Evolutionary conservation across 2,888 invertebrate species (phyloP).

Genomic region (Orthosia incerta): DNA sequence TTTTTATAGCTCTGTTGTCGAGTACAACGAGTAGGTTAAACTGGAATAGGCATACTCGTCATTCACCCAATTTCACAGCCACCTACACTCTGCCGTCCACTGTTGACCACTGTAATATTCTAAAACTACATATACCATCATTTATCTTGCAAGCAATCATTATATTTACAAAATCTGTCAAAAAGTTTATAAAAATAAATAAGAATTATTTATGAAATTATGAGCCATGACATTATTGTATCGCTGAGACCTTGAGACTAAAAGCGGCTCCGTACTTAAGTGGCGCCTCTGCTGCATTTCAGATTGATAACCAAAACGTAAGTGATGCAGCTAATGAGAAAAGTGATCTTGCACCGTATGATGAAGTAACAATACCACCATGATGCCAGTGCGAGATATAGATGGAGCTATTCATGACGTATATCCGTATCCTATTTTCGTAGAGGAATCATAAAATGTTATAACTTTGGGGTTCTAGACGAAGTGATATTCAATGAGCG

Average conservation of each 20-base stretch:
- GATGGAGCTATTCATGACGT: neutral
- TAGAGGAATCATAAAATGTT: too few relatives aligned
- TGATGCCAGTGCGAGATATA: neutral
- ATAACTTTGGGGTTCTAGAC: too few relatives aligned
- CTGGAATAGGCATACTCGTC: neutral
- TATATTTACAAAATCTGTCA: neutral
- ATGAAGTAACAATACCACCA: neutral
- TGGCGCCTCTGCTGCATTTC: neutral
- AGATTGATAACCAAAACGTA: neutral
- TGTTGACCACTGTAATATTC: neutral
- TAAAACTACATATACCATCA: neutral
- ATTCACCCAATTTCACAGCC: neutral
- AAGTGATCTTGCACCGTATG: neutral
- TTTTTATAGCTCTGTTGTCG: neutral
- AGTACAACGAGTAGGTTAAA: neutral
- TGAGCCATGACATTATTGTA: neutral
- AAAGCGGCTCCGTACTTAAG: slow-evolving; percentile 1
- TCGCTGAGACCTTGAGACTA: slow-evolving; percentile 19
- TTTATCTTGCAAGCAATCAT: neutral
- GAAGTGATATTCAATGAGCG: too few relatives aligned
- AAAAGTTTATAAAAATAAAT: neutral
- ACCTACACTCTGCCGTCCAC: neutral
- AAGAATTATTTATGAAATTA: neutral
- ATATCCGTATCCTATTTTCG: too few relatives aligned
- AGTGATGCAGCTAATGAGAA: neutral